Percentiles rank a stretch among this genome's conserved stretches.
Evolutionary conservation across 2,888 invertebrate genomes (phyloP).

Genomic region (Bruchidius siliquastri): DNA sequence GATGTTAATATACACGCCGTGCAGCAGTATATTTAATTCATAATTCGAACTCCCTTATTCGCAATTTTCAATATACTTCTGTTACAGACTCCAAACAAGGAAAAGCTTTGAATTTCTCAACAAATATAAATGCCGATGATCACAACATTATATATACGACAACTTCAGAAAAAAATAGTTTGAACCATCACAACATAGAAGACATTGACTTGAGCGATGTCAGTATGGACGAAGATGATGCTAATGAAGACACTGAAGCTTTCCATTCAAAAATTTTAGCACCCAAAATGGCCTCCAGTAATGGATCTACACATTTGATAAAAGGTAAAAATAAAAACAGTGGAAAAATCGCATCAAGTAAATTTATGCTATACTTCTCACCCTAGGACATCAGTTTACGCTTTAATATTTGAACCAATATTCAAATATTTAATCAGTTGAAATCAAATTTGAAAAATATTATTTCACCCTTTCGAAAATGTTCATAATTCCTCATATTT

Average conservation of each 20-base stretch:
- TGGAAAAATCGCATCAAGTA: no score
- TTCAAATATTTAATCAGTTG: no score
- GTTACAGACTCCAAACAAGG: constrained; percentile 22
- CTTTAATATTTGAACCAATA: no score
- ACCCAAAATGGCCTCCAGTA: constrained; percentile 16
- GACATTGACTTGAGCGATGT: constrained; percentile 69
- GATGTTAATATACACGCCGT: no score
- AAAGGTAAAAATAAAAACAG: neutral
- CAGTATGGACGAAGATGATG: constrained; percentile 66
- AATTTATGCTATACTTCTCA: no score
- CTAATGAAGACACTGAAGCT: constrained; percentile 29
- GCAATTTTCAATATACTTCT: no score
- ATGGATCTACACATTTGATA: neutral
- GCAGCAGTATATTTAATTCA: no score
- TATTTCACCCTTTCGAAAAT: no score
- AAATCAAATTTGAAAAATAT: no score
- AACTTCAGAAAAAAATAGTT: neutral
- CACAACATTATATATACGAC: constrained; percentile 31
- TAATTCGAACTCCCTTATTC: no score
- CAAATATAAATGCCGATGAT: constrained; percentile 30
- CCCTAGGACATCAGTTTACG: no score
- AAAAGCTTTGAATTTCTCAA: constrained; percentile 41
- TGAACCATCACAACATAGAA: constrained; percentile 8
- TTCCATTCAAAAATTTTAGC: constrained; percentile 30
- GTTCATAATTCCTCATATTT: no score